Conservation (phyloP, 2,113 vertebrate species). For the Seriola dumerili region DNA sequence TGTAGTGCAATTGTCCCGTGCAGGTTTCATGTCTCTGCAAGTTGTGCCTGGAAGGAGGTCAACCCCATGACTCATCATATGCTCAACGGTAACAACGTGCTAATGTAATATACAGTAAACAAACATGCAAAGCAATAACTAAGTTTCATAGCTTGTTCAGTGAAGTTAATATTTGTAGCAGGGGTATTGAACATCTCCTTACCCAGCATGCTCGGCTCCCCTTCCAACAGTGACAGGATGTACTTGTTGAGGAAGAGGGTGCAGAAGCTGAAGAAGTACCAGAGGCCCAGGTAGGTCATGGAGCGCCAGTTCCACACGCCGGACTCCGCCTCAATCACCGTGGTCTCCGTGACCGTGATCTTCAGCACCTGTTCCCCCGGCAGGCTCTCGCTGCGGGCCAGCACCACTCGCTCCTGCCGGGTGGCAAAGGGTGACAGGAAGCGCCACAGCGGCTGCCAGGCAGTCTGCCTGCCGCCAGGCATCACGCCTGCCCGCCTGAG, state of each 20-base stretch:
- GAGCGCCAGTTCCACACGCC: conserved; percentile 91
- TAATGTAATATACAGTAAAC: too few species aligned
- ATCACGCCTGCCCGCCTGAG: conserved; percentile 45
- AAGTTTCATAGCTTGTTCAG: neutral
- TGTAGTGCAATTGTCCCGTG: neutral
- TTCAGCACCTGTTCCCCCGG: conserved; percentile 90
- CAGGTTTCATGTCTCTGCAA: neutral
- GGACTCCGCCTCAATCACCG: conserved; percentile 91
- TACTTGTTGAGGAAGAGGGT: conserved; percentile 99
- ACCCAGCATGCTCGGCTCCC: conserved; percentile 96
- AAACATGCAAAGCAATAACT: too few species aligned
- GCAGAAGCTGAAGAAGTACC: conserved; percentile 99
- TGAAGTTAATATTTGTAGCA: neutral
- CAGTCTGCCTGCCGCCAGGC: conserved; percentile 65
- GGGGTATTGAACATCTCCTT: conserved; percentile 37
- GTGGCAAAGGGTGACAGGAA: conserved; percentile 80
- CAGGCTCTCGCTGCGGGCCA: conserved; percentile 87
- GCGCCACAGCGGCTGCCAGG: conserved; percentile 67
- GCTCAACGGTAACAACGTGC: neutral
- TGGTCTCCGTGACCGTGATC: conserved; percentile 95
- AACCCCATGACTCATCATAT: neutral
- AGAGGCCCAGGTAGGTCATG: conserved; percentile 89
- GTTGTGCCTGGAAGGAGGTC: neutral
- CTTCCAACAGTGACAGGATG: conserved; percentile 93
- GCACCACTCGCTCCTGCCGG: conserved; percentile 86